These are phyloP conservation scores for Tetranychus piercei DNA, from an alignment of 2,888 invertebrate genomes.

Conservation along the genomic window DNA sequence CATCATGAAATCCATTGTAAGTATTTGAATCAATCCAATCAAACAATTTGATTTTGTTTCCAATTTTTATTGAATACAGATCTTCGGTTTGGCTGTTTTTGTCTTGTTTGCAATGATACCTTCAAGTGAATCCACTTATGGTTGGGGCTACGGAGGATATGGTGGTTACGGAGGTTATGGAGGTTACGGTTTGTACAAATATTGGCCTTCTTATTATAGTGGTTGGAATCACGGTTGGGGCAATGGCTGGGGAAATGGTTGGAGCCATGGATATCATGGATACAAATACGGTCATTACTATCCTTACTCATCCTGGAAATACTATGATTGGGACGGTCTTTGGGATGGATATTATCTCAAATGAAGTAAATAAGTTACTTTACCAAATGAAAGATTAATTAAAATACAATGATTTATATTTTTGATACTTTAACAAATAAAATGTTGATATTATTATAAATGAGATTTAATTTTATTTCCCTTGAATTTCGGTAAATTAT, in stretches of 20 bases:
- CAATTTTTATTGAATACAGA: not conserved
- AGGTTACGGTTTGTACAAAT: not conserved
- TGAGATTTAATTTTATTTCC: too few species aligned
- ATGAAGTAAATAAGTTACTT: not conserved
- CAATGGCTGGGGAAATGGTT: not conserved
- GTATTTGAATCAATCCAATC: not conserved
- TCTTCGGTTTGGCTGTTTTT: not conserved
- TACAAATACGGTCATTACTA: not conserved
- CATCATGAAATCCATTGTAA: not conserved
- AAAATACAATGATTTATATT: too few species aligned
- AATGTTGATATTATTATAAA: too few species aligned
- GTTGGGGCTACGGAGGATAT: not conserved
- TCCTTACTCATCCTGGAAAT: not conserved
- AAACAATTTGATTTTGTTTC: not conserved
- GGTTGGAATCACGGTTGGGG: not conserved
- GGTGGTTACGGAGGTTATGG: not conserved
- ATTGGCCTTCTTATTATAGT: not conserved
- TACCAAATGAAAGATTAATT: too few species aligned
- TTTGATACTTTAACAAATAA: too few species aligned
- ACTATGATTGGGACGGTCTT: not conserved
- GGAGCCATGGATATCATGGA: not conserved
- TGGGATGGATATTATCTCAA: not conserved
- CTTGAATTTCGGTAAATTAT: too few species aligned
- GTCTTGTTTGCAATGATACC: not conserved
- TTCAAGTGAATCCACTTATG: not conserved